These are phyloP conservation scores for Zaprionus vittiger DNA, from an alignment of 1,140 invertebrate genomes.

Conservation along the genomic window DNA sequence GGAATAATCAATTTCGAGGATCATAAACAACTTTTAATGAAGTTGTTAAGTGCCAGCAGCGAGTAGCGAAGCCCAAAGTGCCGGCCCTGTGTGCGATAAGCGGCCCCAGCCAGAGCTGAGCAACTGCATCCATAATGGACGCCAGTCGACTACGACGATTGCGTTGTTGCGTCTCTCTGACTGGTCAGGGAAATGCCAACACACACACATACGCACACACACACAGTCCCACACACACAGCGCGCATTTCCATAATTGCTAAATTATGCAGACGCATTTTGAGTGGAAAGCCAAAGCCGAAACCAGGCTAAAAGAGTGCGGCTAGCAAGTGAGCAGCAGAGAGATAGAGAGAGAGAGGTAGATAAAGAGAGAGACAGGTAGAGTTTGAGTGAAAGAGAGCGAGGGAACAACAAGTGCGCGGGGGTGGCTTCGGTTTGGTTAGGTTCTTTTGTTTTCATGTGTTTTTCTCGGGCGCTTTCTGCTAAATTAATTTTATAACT, in stretches of 20 bases:
- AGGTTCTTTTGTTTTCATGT: conserved; percentile 56
- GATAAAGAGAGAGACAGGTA: conserved; percentile 8
- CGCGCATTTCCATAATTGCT: conserved; percentile 79
- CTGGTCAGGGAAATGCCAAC: conserved; percentile 13
- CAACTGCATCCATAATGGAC: conserved; percentile 65
- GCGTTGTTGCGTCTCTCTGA: conserved; percentile 8
- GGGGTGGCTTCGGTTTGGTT: conserved; percentile 30
- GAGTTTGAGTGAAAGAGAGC: conserved; percentile 22
- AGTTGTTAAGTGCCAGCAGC: conserved; percentile 83
- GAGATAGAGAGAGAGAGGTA: conserved; percentile 5
- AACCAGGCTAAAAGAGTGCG: background rate
- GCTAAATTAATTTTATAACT: conserved; percentile 74
- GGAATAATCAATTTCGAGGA: conserved; percentile 84
- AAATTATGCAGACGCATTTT: conserved; percentile 65
- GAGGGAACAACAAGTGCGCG: conserved; percentile 64
- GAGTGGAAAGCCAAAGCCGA: conserved; percentile 3
- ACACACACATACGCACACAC: conserved; percentile 3
- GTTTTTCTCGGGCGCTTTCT: conserved; percentile 44
- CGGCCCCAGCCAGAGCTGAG: conserved; percentile 14
- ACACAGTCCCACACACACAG: conserved; percentile 25
- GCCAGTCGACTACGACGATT: conserved; percentile 12
- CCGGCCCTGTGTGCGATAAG: conserved; percentile 58
- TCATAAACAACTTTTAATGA: conserved; percentile 84
- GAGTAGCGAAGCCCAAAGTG: conserved; percentile 70
- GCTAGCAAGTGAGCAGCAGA: conserved; percentile 6